Evolutionary conservation across 2,113 vertebrate genomes (phyloP), one percentile per base, ranked within the genome.

Genomic region (Callithrix jacchus): DNA sequence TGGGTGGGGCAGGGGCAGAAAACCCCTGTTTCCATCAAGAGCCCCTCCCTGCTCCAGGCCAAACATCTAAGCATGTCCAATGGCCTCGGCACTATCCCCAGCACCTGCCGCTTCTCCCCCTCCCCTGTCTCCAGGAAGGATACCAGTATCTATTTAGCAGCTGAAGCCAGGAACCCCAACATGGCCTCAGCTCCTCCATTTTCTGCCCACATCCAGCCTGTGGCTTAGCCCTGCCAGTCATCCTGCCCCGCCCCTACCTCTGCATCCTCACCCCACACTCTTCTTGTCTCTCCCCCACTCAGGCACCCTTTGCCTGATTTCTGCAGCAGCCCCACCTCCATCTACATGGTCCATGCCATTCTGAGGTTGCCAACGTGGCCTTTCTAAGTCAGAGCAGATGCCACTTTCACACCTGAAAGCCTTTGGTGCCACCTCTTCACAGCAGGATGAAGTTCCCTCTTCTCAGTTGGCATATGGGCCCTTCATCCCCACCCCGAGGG

Each of bases 391-490:
- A 81, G 14, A 54, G 32, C 49, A 18, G n/a, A 52, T 5, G 30
- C 49, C 23, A 6, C 16, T 17, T 61, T 66, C 40, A 61, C 2
- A 17, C 20, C 52, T 21, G 3, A 79, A 91, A 56, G 61, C 61
- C 30, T 42, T n/a, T 2, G 0, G 37, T 8, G 58, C 54, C 37
- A 35, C 27, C 42, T 56, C 35, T 8, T 21, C 20, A 35, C 56
- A 54, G 27, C 42, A 23, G 79, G 40, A 66, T 3, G 25, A 40
- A 66, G 54, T 18, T 37, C 68, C 21, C 58, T 23, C 10, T 11
- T 18, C 68, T 71, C 6, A 0, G 25, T 1, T 13, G 25, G 21
- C 37, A 32, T 13, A 6, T 0, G 7, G 37, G 25, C 25, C 37
- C 23, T 45, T 32, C 21, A 2, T 8, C 18, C 49, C 37, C 14